These are phyloP conservation scores for Myathropa florea DNA, from an alignment of 2,888 invertebrate species.

Conservation along the genomic window DNA sequence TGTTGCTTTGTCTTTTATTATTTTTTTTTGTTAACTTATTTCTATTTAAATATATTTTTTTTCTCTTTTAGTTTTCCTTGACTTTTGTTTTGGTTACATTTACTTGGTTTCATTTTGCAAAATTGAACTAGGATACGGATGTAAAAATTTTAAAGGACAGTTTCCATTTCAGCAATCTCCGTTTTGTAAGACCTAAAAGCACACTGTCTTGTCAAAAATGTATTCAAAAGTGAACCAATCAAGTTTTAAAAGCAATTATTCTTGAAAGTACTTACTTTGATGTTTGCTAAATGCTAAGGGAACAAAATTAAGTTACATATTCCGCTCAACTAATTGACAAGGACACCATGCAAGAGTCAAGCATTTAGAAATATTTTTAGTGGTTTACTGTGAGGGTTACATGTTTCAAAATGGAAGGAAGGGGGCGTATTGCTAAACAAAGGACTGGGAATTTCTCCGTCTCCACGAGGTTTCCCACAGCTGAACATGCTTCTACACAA, in stretches of 20 bases:
- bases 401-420: neutral
- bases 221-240: neutral
- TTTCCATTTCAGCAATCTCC: constrained; percentile 94
- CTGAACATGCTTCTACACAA: neutral
- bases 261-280: neutral
- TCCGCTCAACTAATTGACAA: neutral
- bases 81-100: constrained; percentile 53
- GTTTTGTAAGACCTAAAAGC: constrained; percentile 83
- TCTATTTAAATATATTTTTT: constrained; percentile 71
- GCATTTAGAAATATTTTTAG: neutral
- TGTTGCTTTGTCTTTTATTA: constrained; percentile 47
- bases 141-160: constrained; percentile 87
- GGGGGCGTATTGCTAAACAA: neutral
- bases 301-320: neutral
- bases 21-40: constrained; percentile 72
- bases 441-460: neutral
- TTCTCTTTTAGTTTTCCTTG: constrained; percentile 24
- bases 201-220: neutral
- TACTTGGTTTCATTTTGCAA: constrained; percentile 54
- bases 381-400: neutral
- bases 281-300: neutral
- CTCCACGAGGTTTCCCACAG: neutral
- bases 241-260: neutral
- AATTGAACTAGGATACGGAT: constrained; percentile 69
- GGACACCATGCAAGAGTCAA: neutral